These are phyloP conservation scores for Syndactyla subalaris DNA, from an alignment of 2,797 vertebrate genomes.

Conservation along the genomic window DNA sequence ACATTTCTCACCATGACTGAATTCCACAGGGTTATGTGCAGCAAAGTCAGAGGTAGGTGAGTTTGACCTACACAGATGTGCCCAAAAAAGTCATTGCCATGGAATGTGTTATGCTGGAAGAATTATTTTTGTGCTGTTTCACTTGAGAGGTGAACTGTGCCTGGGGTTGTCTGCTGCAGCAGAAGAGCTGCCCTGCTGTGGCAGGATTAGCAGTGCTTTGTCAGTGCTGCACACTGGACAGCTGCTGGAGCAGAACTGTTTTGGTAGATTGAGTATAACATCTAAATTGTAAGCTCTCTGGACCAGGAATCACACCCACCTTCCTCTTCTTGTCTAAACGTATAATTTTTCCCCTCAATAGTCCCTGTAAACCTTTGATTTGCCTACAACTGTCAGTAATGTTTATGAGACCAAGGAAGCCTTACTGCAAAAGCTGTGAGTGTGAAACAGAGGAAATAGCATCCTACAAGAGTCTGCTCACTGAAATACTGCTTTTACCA, in stretches of 20 bases:
- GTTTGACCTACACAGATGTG: background rate
- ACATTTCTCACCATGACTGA: background rate
- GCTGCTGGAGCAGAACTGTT: fast-evolving
- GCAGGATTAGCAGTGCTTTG: background rate
- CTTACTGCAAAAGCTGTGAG: background rate
- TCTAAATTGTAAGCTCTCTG: background rate
- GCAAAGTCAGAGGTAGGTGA: background rate
- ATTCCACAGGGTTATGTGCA: background rate
- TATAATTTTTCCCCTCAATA: fast-evolving
- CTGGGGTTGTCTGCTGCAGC: background rate
- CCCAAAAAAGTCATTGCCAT: background rate
- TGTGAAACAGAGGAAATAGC: background rate
- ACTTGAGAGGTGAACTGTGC: background rate
- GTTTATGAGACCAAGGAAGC: background rate
- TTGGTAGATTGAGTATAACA: background rate
- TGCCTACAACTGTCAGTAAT: background rate
- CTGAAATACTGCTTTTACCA: background rate
- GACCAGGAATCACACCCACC: background rate
- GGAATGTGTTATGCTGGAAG: background rate
- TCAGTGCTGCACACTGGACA: fast-evolving
- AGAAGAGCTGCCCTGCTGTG: background rate
- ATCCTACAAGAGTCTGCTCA: background rate
- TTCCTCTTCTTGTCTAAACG: background rate
- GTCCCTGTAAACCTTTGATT: background rate
- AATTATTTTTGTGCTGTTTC: background rate